phyloP scores from a whole-genome alignment of 2,888 invertebrate species.

The Punctoribates punctum region DNA sequence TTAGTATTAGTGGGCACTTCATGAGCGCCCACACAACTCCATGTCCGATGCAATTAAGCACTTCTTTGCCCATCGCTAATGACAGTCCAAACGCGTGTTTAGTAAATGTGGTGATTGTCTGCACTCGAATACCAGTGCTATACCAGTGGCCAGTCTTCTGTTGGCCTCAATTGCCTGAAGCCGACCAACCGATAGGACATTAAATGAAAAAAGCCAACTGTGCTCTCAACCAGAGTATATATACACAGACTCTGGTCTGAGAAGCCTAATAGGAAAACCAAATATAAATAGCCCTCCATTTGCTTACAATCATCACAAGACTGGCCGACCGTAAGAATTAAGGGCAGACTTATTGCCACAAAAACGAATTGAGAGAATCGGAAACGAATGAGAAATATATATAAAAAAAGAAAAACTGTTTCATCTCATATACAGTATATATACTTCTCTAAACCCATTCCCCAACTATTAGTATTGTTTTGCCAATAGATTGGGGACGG shows the following conservation, averaged over 20 bases:
- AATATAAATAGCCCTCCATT: conserved; percentile 38
- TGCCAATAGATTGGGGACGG: neutral
- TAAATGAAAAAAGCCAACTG: conserved; percentile 36
- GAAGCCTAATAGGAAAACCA: conserved; percentile 26
- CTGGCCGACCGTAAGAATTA: conserved; percentile 30
- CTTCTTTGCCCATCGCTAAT: conserved; percentile 9
- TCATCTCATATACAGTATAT: neutral
- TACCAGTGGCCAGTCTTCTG: neutral
- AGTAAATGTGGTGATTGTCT: conserved; percentile 18
- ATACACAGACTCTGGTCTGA: neutral
- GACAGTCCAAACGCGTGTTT: conserved; percentile 32
- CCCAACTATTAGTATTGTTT: neutral
- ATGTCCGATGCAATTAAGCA: conserved; percentile 36
- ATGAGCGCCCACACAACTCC: neutral
- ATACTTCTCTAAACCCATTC: neutral
- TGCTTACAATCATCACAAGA: conserved; percentile 29
- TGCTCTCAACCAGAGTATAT: neutral
- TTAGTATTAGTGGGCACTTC: conserved; percentile 2
- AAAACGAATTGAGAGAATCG: neutral
- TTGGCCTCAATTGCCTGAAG: conserved; percentile 37
- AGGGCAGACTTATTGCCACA: neutral
- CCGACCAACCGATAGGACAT: conserved; percentile 31
- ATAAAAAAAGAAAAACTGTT: neutral
- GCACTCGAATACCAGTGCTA: neutral
- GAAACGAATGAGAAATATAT: neutral